Percentiles rank a stretch among this genome's conserved stretches.
Evolutionary conservation across 2,113 vertebrate species (phyloP).

Genomic region (Picathartes gymnocephalus): DNA sequence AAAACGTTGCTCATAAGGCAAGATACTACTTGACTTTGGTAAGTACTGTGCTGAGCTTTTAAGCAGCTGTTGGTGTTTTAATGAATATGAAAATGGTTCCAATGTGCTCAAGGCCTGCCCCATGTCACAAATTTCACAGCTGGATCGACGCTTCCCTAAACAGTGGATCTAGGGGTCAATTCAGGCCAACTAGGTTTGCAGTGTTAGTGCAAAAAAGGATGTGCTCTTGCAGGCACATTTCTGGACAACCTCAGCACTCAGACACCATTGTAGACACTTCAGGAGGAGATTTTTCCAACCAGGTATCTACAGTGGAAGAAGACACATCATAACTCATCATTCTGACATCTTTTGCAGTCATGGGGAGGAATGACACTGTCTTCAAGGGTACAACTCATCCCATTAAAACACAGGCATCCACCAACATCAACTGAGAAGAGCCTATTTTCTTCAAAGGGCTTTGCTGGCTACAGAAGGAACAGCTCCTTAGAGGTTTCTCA

Average conservation of each 20-base stretch:
- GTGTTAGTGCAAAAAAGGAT: background rate
- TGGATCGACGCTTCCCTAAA: background rate
- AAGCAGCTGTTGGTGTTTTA: constrained; percentile 12
- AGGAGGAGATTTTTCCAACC: background rate
- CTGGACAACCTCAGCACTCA: background rate
- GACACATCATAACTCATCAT: background rate
- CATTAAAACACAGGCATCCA: background rate
- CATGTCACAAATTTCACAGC: constrained; percentile 28
- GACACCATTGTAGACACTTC: background rate
- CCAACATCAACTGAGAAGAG: background rate
- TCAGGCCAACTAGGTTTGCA: background rate
- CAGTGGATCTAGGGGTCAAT: background rate
- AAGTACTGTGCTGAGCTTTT: constrained; percentile 24
- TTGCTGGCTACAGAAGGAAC: background rate
- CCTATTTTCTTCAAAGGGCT: background rate
- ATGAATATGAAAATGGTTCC: constrained; percentile 31
- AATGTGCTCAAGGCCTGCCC: constrained; percentile 41
- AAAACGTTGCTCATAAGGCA: constrained; percentile 14
- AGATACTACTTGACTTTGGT: constrained; percentile 50
- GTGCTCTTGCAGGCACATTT: background rate
- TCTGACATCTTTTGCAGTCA: background rate
- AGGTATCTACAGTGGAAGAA: background rate
- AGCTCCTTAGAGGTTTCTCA: background rate
- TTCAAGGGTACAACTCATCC: background rate
- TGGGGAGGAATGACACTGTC: background rate